Evolutionary conservation across 92 coral and sea anemone genomes (phyloP), one percentile per base, ranked within the genome.

Genomic region (Nematostella vectensis): DNA sequence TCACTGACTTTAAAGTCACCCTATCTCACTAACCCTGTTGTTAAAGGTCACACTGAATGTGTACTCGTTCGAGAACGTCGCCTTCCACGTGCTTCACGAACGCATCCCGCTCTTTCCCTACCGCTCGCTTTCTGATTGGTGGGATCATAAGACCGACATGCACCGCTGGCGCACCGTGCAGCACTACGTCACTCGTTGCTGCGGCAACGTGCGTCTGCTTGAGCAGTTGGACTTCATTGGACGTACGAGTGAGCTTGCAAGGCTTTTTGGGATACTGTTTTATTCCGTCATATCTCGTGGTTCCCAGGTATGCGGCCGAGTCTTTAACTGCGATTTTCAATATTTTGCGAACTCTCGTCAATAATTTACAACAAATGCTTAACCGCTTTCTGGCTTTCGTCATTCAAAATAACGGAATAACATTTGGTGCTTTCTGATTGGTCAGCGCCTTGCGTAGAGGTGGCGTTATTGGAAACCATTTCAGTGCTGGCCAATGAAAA

Each of bases 181-280:
- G 33, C 98, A 91, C 59, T 91, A 91, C 68, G 68, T 91, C 61
- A 72, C 58, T 15, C 98, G 96, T 60, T 91, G 98, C 51, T 96
- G 74, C 68, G 93, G 83, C 38, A 93, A 82, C 61, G 53, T 86
- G 30, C 73, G 77, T 61, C 49, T 93, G 19, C 76, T 93, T 12
- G 89, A 86, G 45, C 80, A 88, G 30, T 57, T 84, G 55, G 96
- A 93, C 75, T 78, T 93, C 24, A 73, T 93, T 51, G 95, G 89
- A 58, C 80, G 91, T 37, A 93, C 99, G 4, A 93, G 99, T 71
- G 99, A 93, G 76, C 75, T 93, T 1, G 99, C 99, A 61, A 93
- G 99, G 67, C 76, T 93, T 8, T 93, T 78, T 86, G 99, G 99
- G 77, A 93, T 93, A 65, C 51, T 93, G 45, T 93, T 93, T 68